Base-by-base conservation (phyloP, 2,113 vertebrate species). In the Ophiodon elongatus region DNA sequence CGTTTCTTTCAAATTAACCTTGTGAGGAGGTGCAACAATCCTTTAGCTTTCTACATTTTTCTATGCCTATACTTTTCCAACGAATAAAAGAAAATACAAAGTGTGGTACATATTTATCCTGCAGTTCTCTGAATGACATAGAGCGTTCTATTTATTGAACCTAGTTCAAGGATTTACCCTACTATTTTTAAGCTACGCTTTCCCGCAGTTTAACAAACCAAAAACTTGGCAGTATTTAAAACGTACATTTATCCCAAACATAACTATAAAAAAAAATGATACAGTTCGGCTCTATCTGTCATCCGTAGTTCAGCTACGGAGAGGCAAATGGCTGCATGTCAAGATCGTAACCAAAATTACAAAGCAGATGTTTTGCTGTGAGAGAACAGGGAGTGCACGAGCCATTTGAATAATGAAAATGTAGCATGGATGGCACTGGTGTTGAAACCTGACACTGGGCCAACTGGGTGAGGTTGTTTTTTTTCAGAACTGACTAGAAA, bases 291-390 rank as follows among this genome's bases (percentile, higher is more conserved):
- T 83, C 50, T 60, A 5, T 74, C 82, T 59, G 71, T 81, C 85
- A 81, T 80, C 82, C 71, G 23, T 4, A 54, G 74, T 41, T 73
- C 79, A 59, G 56, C 75, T 66, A 45, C 56, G 88, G 52, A 76
- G 60, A 79, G 63, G 85, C 75, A 84, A 91, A 91, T 90, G 89
- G 87, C 80, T 74, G 73, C 81, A 45, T 50, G 86, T 90, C 88
- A 88, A 89, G 63, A 69, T 33, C 21, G 37, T 25, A 23, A 91
- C 90, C 92, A 89, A 81, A 94, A 93, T 94, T 94, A 94, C 90
- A 92, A 89, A 91, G 91, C 79, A 88, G 54, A 88, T 73, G 88
- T 89, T 89, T 82, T 66, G 62, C 79, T 73, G 21, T 29, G 80
- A 79, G 52, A 54, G 74, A 80, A 37, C 62, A 76, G 25, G n/a